These are phyloP conservation scores for Aporrectodea caliginosa DNA, from an alignment of 1,140 invertebrate species.

Conservation along the genomic window DNA sequence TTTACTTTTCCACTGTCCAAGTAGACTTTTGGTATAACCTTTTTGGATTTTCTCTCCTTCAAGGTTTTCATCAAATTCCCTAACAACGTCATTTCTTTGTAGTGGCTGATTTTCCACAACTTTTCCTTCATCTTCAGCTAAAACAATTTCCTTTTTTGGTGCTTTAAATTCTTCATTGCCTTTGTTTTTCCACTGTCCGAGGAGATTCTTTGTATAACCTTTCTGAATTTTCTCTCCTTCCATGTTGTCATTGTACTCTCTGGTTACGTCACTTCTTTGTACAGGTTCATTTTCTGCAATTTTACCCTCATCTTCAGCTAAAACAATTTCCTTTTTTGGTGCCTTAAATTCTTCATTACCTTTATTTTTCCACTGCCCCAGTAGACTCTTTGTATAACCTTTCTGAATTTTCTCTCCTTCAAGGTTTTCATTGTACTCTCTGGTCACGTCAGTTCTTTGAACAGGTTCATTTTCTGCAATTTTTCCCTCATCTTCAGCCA, in stretches of 20 bases:
- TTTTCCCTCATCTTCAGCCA: constrained; percentile 22
- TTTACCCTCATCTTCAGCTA: constrained; percentile 15
- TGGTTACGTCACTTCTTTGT: constrained; percentile 18
- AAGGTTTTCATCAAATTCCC: constrained; percentile 19
- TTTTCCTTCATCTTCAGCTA: constrained; percentile 14
- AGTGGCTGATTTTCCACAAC: constrained; percentile 26
- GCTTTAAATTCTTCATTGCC: background rate
- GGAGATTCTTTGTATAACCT: background rate
- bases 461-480: constrained; percentile 22
- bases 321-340: constrained; percentile 16
- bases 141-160: background rate
- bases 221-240: constrained; percentile 13
- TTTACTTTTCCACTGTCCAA: constrained; percentile 20
- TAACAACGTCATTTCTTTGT: constrained; percentile 25
- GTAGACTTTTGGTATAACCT: constrained; percentile 22
- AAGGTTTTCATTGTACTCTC: background rate
- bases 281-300: constrained; percentile 30
- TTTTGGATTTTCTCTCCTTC: constrained; percentile 10
- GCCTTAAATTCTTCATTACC: background rate
- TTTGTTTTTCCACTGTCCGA: constrained; percentile 16
- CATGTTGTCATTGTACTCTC: background rate
- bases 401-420: constrained; percentile 4
- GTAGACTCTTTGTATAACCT: constrained; percentile 6
- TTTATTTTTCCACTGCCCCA: constrained; percentile 6
- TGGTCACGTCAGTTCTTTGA: constrained; percentile 13